phyloP scores from a whole-genome alignment of 2,797 vertebrate genomes.

The Galago senegalensis region DNA sequence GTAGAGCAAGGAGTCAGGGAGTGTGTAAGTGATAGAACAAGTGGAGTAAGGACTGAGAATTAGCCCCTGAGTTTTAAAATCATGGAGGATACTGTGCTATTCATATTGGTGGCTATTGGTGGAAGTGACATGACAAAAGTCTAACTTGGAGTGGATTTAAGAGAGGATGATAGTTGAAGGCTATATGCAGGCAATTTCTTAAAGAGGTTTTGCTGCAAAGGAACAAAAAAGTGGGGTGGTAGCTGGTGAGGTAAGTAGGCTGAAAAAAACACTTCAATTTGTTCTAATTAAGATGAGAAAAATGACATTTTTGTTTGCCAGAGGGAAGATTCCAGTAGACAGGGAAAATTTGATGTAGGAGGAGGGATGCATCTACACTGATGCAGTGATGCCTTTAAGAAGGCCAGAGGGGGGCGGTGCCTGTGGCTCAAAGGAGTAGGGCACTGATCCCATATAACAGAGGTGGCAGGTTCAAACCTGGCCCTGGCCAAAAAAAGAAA shows the following conservation, averaged over 20 bases:
- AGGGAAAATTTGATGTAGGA: neutral
- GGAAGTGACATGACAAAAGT: neutral
- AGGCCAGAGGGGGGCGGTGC: too few relatives aligned
- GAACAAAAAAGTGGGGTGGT: neutral
- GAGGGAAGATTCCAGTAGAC: neutral
- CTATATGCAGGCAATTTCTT: neutral
- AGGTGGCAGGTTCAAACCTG: too few relatives aligned
- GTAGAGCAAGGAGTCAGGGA: neutral
- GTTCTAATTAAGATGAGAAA: neutral
- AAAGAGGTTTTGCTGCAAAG: slow-evolving; percentile 26
- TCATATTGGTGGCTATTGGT: neutral
- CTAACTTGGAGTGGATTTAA: neutral
- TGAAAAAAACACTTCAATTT: slow-evolving; percentile 16
- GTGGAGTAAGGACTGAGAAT: neutral
- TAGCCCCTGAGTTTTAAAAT: neutral
- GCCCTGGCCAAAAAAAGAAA: too few relatives aligned
- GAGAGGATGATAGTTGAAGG: neutral
- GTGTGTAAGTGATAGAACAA: neutral
- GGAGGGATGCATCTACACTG: neutral
- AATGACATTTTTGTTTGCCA: neutral
- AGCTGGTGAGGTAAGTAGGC: neutral
- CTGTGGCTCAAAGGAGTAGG: too few relatives aligned
- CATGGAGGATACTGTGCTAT: neutral
- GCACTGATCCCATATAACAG: too few relatives aligned
- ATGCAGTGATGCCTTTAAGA: neutral